Evolutionary conservation across 2,113 vertebrate species (phyloP), one percentile per base, ranked within the genome.

Genomic region (Sphyrna mokarran): DNA sequence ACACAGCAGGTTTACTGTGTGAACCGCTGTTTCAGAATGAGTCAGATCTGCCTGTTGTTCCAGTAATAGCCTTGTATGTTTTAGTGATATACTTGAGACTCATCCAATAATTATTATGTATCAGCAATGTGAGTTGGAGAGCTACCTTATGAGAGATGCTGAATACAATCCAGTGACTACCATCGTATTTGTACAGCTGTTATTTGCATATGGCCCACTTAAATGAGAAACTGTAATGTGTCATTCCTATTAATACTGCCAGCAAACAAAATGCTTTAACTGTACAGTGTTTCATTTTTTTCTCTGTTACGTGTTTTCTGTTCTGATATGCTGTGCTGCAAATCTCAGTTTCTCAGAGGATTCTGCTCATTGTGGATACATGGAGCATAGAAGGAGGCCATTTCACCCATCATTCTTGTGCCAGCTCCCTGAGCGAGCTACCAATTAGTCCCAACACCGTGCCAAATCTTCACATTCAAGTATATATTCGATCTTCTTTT

Each of bases 71-170:
- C 89, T 66, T 93, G 89, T 93, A 66, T 93, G 89, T 93, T 93
- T 93, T 68, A 93, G 89, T 22, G 89, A 93, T 66, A 93, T 93
- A 66, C 89, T 93, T 93, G 89, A 93, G 61, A 93, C 61, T 66
- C 89, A 93, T 63, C 89, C 89, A 93, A 66, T 93, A 93, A 93
- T 93, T 93, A 93, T 93, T 93, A 66, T 93, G 89, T 93, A 93
- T 93, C 89, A 68, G 89, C 89, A 93, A n/a, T 66, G 89, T 37
- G 33, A 37, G 89, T 93, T 93, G 89, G 89, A 93, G 87, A 90
- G 26, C 87, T 61, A 33, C 87, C 87, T 90, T 90, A 6, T 90
- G 87, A 90, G 61, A 63, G 20, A 66, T 20, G 89, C 68, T 63
- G 63, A 93, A 66, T n/a, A 18, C 16, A 66, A 66, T 93, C 89